Evolutionary conservation across 2,113 vertebrate species (phyloP).

Genomic region (Psittacula cyanocephala): DNA sequence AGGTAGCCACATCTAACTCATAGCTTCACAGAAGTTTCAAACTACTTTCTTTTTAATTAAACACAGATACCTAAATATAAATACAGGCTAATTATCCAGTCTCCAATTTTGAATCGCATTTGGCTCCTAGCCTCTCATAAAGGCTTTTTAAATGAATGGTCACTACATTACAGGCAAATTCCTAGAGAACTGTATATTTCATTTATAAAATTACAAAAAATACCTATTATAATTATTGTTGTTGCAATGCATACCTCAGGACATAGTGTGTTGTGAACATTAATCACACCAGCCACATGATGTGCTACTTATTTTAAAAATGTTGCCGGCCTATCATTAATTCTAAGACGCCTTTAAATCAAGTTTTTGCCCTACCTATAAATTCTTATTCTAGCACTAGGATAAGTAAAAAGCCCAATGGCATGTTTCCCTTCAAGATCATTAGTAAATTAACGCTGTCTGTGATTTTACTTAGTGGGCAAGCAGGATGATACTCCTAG

Average conservation of each 20-base stretch:
- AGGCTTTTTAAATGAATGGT: background rate
- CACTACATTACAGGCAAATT: background rate
- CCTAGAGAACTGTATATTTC: background rate
- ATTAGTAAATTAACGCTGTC: background rate
- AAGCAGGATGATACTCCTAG: background rate
- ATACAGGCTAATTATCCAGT: background rate
- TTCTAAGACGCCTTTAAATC: background rate
- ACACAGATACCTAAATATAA: background rate
- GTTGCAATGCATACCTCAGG: background rate
- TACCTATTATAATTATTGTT: background rate
- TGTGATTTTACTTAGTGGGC: background rate
- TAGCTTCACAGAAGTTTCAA: background rate
- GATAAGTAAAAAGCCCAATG: background rate
- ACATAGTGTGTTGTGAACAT: background rate
- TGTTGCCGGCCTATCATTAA: background rate
- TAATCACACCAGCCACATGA: background rate
- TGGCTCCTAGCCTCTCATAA: background rate
- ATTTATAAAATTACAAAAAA: background rate
- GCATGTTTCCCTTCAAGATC: background rate
- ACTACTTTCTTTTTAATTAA: constrained; percentile 14
- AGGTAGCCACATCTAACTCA: constrained; percentile 36
- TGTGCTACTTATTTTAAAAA: background rate
- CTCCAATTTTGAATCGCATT: background rate
- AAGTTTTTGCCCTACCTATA: background rate
- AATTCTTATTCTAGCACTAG: background rate